Base-by-base conservation (phyloP, 2,888 invertebrate genomes). In the Eulithis prunata region DNA sequence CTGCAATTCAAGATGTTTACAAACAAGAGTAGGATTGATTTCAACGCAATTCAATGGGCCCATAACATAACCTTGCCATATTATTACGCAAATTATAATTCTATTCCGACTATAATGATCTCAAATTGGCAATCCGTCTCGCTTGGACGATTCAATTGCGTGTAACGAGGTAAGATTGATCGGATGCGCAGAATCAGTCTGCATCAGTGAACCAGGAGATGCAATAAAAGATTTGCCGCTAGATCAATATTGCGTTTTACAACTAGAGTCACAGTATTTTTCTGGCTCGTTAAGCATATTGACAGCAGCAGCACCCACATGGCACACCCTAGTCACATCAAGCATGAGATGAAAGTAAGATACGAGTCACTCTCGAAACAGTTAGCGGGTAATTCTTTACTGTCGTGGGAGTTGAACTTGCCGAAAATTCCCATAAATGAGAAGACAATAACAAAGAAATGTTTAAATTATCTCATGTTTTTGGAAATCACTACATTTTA, bases 91-190 rank as follows among this genome's bases (percentile, higher is more conserved):
- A 78, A 78, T 70, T 67, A 72, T 77, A 78, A 84, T 78, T 78
- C 78, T 78, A 84, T 83, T 84, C 75, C 77, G 79, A 78, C 76
- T 70, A 75, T 81, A 82, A 85, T 81, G 80, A 81, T 83, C 78
- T 76, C 75, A 82, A 86, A 86, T 86, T 86, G 85, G 79, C 84
- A 84, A 85, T 86, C 79, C 79, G 86, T 84, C 81, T 78, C 81
- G 86, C 82, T 78, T 76, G 80, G 80, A 68, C 75, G 79, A 77
- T 78, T 79, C 78, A 79, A 83, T 83, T 82, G 85, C 86, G 81
- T 84, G 80, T 81, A 83, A 84, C 82, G 75, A 80, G 77, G 76
- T 70, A 75, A 80, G 80, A 83, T 79, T 80, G 81, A 82, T 85
- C 78, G 76, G 82, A 85, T 83, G 81, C 80, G 78, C 80, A 79